These are phyloP conservation scores for Apodemia mormo DNA, from an alignment of 2,888 invertebrate genomes.

Conservation along the genomic window DNA sequence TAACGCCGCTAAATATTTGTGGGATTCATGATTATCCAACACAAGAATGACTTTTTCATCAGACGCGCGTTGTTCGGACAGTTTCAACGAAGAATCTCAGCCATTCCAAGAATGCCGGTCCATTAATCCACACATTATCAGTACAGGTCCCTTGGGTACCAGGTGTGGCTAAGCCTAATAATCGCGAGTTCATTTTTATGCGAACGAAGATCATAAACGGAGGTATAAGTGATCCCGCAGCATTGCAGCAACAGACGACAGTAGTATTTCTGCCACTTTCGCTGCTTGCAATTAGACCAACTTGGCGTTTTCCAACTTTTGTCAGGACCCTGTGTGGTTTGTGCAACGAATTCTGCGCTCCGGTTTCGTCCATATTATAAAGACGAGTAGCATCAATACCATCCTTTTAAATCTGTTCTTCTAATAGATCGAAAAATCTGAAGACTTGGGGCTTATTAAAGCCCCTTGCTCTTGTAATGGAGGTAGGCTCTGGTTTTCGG, in stretches of 20 bases:
- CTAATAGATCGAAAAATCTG: conserved; percentile 11
- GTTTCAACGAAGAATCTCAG: background rate
- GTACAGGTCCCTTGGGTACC: background rate
- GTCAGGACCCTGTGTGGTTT: conserved; percentile 11
- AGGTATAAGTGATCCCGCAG: background rate
- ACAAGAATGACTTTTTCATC: background rate
- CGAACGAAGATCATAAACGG: background rate
- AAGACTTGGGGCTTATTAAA: background rate
- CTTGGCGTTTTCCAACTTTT: background rate
- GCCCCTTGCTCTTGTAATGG: background rate
- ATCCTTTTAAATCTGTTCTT: background rate
- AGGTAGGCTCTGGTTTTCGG: conserved; percentile 5
- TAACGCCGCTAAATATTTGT: background rate
- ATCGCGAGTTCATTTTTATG: background rate
- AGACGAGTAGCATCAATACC: background rate
- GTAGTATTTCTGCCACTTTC: background rate
- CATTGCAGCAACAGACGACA: background rate
- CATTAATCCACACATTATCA: background rate
- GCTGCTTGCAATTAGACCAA: background rate
- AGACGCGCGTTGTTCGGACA: background rate
- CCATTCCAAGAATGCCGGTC: no score
- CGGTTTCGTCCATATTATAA: conserved; percentile 3
- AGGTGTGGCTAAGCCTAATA: background rate
- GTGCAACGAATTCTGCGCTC: background rate
- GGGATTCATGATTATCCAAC: background rate